phyloP scores from a whole-genome alignment of 2,797 vertebrate species.

The Eleutherodactylus coqui region DNA sequence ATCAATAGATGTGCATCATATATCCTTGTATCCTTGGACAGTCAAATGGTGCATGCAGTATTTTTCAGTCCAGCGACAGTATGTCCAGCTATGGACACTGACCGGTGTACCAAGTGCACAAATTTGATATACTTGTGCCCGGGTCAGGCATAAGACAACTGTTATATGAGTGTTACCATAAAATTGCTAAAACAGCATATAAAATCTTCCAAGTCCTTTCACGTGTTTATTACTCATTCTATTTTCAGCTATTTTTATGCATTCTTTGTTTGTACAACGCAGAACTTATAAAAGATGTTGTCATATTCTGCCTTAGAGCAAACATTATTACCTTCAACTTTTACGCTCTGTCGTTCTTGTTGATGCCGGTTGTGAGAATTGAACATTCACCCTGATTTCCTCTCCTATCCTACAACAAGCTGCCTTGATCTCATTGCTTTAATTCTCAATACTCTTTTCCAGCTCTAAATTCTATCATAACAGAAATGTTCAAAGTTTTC shows the following conservation, averaged over 20 bases:
- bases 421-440: conserved; percentile 16
- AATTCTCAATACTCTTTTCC: not conserved
- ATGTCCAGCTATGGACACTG: too few relatives aligned
- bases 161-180: too few relatives aligned
- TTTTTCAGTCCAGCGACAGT: too few relatives aligned
- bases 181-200: too few relatives aligned
- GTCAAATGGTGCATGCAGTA: too few relatives aligned
- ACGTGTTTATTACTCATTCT: not conserved
- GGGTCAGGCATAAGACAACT: too few relatives aligned
- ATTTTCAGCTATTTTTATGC: not conserved
- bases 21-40: too few relatives aligned
- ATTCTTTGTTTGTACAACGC: not conserved
- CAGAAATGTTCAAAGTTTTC: not conserved
- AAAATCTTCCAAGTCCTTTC: not conserved
- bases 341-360: not conserved
- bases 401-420: not conserved
- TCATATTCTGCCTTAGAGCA: not conserved
- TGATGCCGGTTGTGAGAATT: not conserved
- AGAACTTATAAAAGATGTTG: not conserved
- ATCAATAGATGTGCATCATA: too few relatives aligned
- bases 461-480: conserved; percentile 1
- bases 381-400: not conserved
- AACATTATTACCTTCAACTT: not conserved
- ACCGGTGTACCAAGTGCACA: too few relatives aligned
- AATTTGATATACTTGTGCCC: too few relatives aligned